Percentiles rank a stretch among this genome's conserved stretches.
phyloP scores from a whole-genome alignment of 2,797 vertebrate genomes.

The Eulemur coronatus region DNA sequence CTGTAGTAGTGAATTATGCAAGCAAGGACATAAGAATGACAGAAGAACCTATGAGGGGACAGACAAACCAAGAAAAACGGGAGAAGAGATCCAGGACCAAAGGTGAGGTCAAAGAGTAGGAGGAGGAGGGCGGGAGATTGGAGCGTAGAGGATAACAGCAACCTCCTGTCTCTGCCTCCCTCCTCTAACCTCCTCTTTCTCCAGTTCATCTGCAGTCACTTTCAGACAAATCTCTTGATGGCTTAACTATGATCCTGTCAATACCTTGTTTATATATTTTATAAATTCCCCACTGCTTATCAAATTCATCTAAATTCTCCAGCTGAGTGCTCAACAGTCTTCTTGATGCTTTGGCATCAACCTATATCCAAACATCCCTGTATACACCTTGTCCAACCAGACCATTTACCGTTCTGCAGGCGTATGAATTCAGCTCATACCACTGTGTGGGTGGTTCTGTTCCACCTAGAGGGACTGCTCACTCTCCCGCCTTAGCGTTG shows the following conservation, averaged over 20 bases:
- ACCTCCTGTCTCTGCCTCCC: background rate
- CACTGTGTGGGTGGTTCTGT: background rate
- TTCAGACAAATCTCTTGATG: background rate
- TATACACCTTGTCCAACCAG: background rate
- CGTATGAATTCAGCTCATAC: background rate
- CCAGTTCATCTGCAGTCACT: background rate
- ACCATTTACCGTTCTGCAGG: background rate
- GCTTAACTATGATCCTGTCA: background rate
- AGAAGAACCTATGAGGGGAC: background rate
- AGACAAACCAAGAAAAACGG: background rate
- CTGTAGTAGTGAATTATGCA: background rate
- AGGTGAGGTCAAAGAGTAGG: background rate
- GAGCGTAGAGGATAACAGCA: background rate
- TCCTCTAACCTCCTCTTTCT: background rate
- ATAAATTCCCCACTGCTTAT: background rate
- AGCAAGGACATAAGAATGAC: background rate
- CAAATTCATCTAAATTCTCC: background rate
- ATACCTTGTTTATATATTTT: background rate
- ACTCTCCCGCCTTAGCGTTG: background rate
- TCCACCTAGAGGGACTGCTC: background rate
- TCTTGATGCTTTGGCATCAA: background rate
- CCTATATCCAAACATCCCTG: background rate
- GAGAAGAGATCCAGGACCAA: background rate
- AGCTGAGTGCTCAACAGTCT: background rate
- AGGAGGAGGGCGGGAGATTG: rapidly evolving